These are phyloP conservation scores for Euclidia mi DNA, from an alignment of 2,888 invertebrate species.

Conservation along the genomic window DNA sequence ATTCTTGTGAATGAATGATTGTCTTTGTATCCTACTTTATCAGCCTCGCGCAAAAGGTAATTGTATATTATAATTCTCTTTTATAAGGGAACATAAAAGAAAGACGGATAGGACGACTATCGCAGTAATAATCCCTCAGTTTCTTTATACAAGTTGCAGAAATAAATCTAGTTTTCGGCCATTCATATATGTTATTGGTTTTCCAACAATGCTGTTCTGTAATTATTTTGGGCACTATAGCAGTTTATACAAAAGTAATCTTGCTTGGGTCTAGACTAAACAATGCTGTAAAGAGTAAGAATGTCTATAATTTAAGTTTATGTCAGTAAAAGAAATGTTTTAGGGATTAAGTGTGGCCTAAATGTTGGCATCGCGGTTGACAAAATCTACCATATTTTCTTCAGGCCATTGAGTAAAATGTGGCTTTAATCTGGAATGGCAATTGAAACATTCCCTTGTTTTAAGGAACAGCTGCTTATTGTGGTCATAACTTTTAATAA, in stretches of 20 bases:
- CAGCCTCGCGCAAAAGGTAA: no score
- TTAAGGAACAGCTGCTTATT: background rate
- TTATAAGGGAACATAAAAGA: no score
- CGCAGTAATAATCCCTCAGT: background rate
- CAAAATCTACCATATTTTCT: background rate
- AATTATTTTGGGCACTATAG: conserved; percentile 15
- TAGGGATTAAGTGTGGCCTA: conserved; percentile 15
- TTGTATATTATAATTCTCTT: conserved; percentile 1
- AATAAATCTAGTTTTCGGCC: conserved; percentile 22
- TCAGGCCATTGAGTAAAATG: background rate
- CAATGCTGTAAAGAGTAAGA: conserved; percentile 26
- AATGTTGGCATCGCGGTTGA: background rate
- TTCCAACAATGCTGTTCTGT: conserved; percentile 34
- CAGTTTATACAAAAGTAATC: conserved; percentile 13
- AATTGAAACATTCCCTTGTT: background rate
- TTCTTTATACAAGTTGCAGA: conserved; percentile 1
- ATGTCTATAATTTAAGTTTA: conserved; percentile 26
- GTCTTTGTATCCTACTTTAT: no score
- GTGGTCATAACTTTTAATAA: background rate
- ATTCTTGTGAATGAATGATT: no score
- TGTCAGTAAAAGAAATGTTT: conserved; percentile 15
- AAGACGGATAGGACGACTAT: no score
- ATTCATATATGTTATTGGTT: conserved; percentile 36
- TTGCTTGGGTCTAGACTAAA: conserved; percentile 12
- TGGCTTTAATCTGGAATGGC: background rate